A percentile compares a stretch with the other conserved stretches of the same genome.
Conservation (phyloP, 2,888 invertebrate genomes). For the Lamproptera curius region DNA sequence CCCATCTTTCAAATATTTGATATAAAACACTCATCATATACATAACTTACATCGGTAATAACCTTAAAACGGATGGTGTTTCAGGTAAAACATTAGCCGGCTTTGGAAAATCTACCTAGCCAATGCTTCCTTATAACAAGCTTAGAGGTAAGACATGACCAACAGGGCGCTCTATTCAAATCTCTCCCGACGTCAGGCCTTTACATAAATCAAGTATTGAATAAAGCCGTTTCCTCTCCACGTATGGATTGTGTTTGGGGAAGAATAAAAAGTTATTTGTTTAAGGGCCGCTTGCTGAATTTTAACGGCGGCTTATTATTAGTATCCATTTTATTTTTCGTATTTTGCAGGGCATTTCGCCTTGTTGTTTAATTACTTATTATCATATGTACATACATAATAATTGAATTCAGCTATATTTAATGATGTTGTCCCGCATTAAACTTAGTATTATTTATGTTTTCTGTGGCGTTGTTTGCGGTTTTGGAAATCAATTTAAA, state of each 20-base stretch:
- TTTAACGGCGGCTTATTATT: slow-evolving; percentile 4
- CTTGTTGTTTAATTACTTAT: too few relatives aligned
- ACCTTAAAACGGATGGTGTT: slow-evolving; percentile 51
- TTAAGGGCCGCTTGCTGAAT: slow-evolving; percentile 17
- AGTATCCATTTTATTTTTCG: too few relatives aligned
- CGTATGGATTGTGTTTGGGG: slow-evolving; percentile 37
- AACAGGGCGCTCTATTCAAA: slow-evolving; percentile 67
- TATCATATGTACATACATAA: too few relatives aligned
- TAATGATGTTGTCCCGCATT: too few relatives aligned
- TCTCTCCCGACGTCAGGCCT: slow-evolving; percentile 57
- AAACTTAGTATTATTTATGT: too few relatives aligned
- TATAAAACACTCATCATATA: too few relatives aligned
- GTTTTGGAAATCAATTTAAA: too few relatives aligned
- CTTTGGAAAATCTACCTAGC: slow-evolving; percentile 61
- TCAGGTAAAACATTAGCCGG: slow-evolving; percentile 47
- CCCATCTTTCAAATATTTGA: too few relatives aligned
- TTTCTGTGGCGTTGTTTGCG: too few relatives aligned
- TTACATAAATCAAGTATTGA: slow-evolving; percentile 51
- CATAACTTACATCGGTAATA: too few relatives aligned
- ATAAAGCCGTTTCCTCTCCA: slow-evolving; percentile 51
- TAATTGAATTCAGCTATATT: too few relatives aligned
- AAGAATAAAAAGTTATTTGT: slow-evolving; percentile 23
- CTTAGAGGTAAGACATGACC: slow-evolving; percentile 65
- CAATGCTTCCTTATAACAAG: slow-evolving; percentile 69
- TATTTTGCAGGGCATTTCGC: too few relatives aligned